Evolutionary conservation across 53 echinoderm and acorn worm species (phyloP).

Genomic region (Pentamera pediparva): DNA sequence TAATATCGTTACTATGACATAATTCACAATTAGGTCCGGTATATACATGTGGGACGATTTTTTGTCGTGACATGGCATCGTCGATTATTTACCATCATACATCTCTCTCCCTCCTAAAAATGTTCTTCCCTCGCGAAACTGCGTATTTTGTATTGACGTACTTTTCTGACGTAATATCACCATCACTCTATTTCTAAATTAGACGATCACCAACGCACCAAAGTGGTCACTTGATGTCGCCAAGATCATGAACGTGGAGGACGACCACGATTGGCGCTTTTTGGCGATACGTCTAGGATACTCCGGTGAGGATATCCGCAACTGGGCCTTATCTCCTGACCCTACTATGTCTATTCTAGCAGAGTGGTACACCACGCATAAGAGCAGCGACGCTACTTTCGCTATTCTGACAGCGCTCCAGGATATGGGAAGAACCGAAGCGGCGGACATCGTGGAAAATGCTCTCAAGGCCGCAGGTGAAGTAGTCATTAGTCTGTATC

Average conservation of each 20-base stretch:
- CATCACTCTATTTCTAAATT: too few relatives aligned
- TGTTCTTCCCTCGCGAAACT: too few relatives aligned
- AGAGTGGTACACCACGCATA: slow-evolving; percentile 93
- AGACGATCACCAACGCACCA: slow-evolving; percentile 91
- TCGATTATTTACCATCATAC: too few relatives aligned
- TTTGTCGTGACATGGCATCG: too few relatives aligned
- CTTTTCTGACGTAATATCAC: too few relatives aligned
- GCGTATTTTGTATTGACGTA: too few relatives aligned
- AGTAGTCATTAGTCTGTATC: background rate
- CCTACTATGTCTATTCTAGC: slow-evolving; percentile 88
- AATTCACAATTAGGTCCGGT: too few relatives aligned
- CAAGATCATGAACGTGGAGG: slow-evolving; percentile 82
- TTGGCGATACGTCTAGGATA: slow-evolving; percentile 91
- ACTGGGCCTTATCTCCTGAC: slow-evolving; percentile 92
- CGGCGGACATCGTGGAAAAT: slow-evolving; percentile 64
- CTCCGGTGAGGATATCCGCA: slow-evolving; percentile 81
- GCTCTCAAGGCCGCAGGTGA: slow-evolving; percentile 76
- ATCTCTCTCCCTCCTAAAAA: too few relatives aligned
- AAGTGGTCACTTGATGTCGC: slow-evolving; percentile 90
- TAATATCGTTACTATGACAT: too few relatives aligned
- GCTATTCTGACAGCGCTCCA: slow-evolving; percentile 81
- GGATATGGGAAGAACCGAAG: slow-evolving; percentile 87
- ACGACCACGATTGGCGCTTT: slow-evolving; percentile 84
- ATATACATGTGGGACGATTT: too few relatives aligned
- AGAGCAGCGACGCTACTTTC: slow-evolving; percentile 91